A percentile compares a stretch with the other conserved stretches of the same genome.
Conservation (phyloP, 2,113 vertebrate genomes). For the Nyctibius bracteatus region DNA sequence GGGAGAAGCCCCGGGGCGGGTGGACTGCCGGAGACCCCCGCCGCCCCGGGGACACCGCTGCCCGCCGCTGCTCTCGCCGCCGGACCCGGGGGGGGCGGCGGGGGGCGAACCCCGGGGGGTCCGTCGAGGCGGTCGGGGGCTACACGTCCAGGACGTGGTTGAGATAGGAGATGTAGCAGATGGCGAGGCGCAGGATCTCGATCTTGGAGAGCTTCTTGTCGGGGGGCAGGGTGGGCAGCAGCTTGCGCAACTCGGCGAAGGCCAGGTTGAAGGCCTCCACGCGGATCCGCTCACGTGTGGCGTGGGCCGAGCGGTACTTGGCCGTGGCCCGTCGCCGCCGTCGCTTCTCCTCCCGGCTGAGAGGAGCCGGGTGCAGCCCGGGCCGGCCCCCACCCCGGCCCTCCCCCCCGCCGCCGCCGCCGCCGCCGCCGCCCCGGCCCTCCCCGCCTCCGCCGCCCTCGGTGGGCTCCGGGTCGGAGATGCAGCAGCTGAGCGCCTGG, state of each 20-base stretch:
- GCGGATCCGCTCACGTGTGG: constrained; percentile 78
- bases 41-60: background rate
- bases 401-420: constrained; percentile 56
- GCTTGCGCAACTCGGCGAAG: constrained; percentile 78
- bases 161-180: constrained; percentile 83
- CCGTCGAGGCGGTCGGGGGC: background rate
- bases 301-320: constrained; percentile 79
- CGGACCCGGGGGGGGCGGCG: background rate
- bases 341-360: constrained; percentile 90
- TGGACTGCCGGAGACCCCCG: background rate
- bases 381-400: constrained; percentile 62
- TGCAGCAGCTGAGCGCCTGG: constrained; percentile 69
- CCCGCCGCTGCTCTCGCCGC: background rate
- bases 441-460: constrained; percentile 75
- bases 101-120: background rate
- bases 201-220: constrained; percentile 83
- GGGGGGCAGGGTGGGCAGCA: constrained; percentile 77
- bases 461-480: constrained; percentile 81
- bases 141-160: constrained; percentile 81
- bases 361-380: constrained; percentile 77
- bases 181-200: constrained; percentile 79
- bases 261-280: constrained; percentile 82
- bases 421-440: constrained; percentile 62
- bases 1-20: background rate
- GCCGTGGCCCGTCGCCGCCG: constrained; percentile 77